These are phyloP conservation scores for Hypercompe scribonia DNA, from an alignment of 2,888 invertebrate genomes.

Conservation along the genomic window DNA sequence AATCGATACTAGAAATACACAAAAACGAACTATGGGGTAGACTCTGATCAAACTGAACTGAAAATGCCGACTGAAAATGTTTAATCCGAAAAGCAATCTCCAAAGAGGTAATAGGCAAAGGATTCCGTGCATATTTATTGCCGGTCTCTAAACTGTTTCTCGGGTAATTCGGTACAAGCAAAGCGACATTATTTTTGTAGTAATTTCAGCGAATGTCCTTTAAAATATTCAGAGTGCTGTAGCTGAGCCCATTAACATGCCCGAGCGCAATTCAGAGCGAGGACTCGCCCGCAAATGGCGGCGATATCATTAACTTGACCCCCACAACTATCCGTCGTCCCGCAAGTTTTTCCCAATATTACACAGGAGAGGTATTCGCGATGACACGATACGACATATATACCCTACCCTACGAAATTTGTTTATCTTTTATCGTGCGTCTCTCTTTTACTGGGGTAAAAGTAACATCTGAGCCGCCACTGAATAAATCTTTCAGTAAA, in stretches of 20 bases:
- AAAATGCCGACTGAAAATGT: conserved; percentile 66
- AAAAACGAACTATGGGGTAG: conserved; percentile 35
- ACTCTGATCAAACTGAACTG: conserved; percentile 39
- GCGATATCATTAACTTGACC: conserved; percentile 86
- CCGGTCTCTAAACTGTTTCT: conserved; percentile 83
- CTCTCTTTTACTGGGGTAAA: conserved; percentile 46
- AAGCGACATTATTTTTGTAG: conserved; percentile 86
- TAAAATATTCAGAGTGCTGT: conserved; percentile 86
- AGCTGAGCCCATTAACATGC: conserved; percentile 84
- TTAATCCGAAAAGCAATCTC: conserved; percentile 82
- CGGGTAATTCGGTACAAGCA: conserved; percentile 85
- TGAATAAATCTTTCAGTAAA: conserved; percentile 22
- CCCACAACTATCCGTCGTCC: conserved; percentile 79
- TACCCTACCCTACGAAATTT: conserved; percentile 60
- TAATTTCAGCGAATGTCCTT: conserved; percentile 86
- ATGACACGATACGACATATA: conserved; percentile 56
- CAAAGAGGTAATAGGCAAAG: conserved; percentile 80
- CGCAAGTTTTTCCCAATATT: conserved; percentile 84
- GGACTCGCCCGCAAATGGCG: conserved; percentile 84
- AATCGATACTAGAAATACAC: conserved; percentile 52
- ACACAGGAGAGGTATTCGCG: conserved; percentile 76
- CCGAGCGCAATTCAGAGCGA: conserved; percentile 81
- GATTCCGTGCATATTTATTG: conserved; percentile 83
- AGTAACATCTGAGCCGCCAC: conserved; percentile 38
- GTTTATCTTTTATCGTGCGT: conserved; percentile 57